Evolutionary conservation across 2,113 vertebrate genomes (phyloP).

Genomic region (Diadophis punctatus): DNA sequence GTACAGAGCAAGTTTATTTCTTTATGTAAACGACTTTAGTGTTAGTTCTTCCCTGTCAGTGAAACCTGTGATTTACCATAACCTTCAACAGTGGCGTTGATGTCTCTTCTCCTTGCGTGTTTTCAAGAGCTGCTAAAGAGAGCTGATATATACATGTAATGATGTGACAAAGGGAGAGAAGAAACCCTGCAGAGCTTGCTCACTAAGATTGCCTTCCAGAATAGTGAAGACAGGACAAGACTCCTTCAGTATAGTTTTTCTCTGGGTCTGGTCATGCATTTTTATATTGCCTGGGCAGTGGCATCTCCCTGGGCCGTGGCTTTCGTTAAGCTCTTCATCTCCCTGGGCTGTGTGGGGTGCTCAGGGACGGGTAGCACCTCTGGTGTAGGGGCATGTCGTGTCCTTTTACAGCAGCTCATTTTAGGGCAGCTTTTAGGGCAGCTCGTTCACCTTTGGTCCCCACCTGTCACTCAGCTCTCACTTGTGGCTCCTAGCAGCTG

Average conservation of each 20-base stretch:
- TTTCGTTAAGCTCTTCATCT: neutral
- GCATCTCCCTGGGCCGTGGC: neutral
- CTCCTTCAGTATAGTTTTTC: neutral
- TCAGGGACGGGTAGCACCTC: no score
- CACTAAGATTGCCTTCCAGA: neutral
- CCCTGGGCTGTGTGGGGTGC: no score
- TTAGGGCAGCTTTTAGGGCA: no score
- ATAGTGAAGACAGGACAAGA: neutral
- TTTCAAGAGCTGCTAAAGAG: neutral
- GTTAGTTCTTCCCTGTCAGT: neutral
- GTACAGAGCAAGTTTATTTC: neutral
- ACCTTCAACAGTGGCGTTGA: neutral
- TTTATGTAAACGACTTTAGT: neutral
- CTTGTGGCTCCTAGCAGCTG: no score
- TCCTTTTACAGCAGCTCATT: no score
- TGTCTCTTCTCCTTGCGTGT: neutral
- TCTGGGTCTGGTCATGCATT: neutral
- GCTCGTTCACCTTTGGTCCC: no score
- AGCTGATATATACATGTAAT: neutral
- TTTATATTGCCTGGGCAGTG: neutral
- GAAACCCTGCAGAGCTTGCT: neutral
- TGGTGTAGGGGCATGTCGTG: no score
- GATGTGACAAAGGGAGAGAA: neutral
- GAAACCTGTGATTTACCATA: neutral
- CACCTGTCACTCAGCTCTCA: no score